phyloP scores from a whole-genome alignment of 2,797 vertebrate genomes.

The Spatula versicolor region DNA sequence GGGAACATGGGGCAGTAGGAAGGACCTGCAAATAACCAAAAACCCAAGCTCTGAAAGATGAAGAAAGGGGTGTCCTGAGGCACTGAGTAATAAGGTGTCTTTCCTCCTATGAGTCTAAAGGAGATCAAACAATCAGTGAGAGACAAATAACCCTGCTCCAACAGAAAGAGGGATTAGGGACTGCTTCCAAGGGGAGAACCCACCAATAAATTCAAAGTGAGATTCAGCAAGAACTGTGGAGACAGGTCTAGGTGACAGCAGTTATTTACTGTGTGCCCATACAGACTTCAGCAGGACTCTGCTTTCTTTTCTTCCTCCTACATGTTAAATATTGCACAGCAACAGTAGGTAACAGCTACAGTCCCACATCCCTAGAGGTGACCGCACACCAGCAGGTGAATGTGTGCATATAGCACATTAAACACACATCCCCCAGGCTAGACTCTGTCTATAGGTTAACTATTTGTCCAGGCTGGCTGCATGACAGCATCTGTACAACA shows the following conservation, averaged over 20 bases:
- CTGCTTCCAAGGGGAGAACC: not conserved
- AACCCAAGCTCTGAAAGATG: not conserved
- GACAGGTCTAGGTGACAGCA: not conserved
- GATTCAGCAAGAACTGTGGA: not conserved
- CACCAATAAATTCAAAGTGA: not conserved
- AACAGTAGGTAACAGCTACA: not conserved
- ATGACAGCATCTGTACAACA: not conserved
- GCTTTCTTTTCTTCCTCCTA: not conserved
- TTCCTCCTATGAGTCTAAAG: not conserved
- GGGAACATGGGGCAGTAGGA: not conserved
- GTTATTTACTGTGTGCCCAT: not conserved
- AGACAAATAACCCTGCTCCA: not conserved
- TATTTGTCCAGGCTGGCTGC: not conserved
- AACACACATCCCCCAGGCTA: not conserved
- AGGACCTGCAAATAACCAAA: rapidly evolving
- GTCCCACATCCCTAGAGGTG: not conserved
- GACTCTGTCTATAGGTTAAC: not conserved
- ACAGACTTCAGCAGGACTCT: not conserved
- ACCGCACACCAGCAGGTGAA: not conserved
- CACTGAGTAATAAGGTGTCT: not conserved
- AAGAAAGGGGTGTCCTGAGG: not conserved
- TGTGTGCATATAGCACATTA: not conserved
- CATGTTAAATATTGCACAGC: no score
- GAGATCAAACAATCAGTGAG: not conserved
- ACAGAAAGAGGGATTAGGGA: not conserved